A percentile compares a stretch with the other conserved stretches of the same genome.
Evolutionary conservation across 2,113 vertebrate genomes (phyloP).

Genomic region (Serinus canaria): DNA sequence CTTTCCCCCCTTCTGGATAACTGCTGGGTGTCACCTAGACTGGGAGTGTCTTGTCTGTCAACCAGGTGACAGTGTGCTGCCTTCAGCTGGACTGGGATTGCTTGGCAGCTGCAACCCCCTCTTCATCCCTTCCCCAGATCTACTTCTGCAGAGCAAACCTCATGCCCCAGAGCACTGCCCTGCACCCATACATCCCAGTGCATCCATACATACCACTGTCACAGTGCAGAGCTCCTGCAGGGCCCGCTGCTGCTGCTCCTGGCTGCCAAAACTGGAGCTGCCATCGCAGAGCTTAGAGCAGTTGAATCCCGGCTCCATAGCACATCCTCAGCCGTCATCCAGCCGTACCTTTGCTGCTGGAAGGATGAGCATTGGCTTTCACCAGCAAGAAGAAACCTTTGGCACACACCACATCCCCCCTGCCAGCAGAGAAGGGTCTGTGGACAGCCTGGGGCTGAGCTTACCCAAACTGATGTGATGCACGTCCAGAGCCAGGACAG

Average conservation of each 20-base stretch:
- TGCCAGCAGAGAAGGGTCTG: background rate
- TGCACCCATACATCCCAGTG: background rate
- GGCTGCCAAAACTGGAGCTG: slow-evolving; percentile 69
- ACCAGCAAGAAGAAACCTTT: background rate
- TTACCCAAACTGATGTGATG: background rate
- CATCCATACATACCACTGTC: slow-evolving; percentile 71
- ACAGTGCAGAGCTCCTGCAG: slow-evolving; percentile 85
- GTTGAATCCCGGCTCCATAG: slow-evolving; percentile 88
- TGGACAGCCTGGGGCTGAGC: background rate
- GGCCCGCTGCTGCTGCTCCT: slow-evolving; percentile 67
- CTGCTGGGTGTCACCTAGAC: background rate
- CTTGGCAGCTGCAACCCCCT: background rate
- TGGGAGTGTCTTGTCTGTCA: background rate
- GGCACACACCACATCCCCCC: fast-evolving
- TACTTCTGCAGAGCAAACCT: background rate
- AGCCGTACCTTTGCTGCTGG: background rate
- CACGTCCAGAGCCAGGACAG: background rate
- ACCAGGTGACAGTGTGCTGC: background rate
- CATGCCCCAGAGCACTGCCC: fast-evolving
- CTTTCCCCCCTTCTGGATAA: background rate
- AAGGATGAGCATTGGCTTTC: background rate
- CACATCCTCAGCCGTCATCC: slow-evolving; percentile 54
- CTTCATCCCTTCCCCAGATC: background rate
- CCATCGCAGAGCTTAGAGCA: slow-evolving; percentile 85
- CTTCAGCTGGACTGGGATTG: background rate